Evolutionary conservation across 2,113 vertebrate genomes (phyloP), one percentile per base, ranked within the genome.

Genomic region (Mormyrus lacerda): DNA sequence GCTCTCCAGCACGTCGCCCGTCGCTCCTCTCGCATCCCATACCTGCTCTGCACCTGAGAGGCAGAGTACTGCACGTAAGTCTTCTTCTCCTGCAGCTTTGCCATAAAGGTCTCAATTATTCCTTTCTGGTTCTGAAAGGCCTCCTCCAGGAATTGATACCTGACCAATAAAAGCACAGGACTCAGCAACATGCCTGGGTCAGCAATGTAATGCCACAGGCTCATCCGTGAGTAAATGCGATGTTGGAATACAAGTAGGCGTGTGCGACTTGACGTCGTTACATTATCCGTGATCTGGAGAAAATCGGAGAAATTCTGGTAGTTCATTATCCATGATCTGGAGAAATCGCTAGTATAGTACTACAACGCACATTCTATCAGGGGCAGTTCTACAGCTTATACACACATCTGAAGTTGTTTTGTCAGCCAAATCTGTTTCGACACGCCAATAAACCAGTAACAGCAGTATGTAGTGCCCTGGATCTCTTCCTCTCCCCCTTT

Each of bases 141-240:
- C 93, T 99, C 98, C 92, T 99, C 98, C 91, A 99, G 94, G 94
- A 99, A 99, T 93, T 99, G 98, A 89, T 99, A 99, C 94, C 98
- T 99, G 92, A 87, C 85, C 93, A 93, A 91, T 82, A 27, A 93
- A 93, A 61, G 4, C 13, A 82, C 85, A 65, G 35, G 55, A 7
- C 44, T 69, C 8, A 73, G 44, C 39, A 47, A 84, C 44, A 47
- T 84, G 44, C 73, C 73, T 6, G 17, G 15, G 13, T 19, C 15
- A 42, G 35, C 2, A 39, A 39, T 17, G 35, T 5, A 76, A 31
- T 8, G 13, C 69, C 4, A 15, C 69, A 42, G 35, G 35, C 4
- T 39, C 15, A 39, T 3, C n/a, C n/a, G 13, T 65, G 61, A 31
- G n/a, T 13, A 31, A 69, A 31, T 69, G 61, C 31, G 61, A 79